These are phyloP conservation scores for Macropus fuliginosus DNA, from an alignment of 2,797 vertebrate species.

Conservation along the genomic window DNA sequence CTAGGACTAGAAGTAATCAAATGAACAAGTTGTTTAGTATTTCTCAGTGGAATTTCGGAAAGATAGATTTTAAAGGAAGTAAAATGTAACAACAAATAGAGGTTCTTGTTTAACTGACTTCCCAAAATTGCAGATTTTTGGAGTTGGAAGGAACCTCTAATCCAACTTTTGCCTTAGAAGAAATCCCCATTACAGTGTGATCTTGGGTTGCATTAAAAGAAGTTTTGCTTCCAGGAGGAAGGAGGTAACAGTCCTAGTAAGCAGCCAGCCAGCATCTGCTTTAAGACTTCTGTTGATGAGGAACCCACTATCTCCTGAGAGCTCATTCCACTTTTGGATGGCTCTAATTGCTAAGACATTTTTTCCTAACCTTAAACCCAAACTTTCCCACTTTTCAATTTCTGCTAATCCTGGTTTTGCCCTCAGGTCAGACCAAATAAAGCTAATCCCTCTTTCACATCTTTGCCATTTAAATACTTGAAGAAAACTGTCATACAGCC, in stretches of 20 bases:
- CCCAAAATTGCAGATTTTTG: background rate
- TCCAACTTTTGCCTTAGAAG: background rate
- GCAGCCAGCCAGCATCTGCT: background rate
- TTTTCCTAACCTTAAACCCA: background rate
- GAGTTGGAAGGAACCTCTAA: background rate
- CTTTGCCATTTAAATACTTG: background rate
- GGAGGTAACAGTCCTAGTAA: background rate
- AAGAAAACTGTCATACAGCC: background rate
- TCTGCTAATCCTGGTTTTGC: background rate
- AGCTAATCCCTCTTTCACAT: background rate
- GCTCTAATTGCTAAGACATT: background rate
- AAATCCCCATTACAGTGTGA: background rate
- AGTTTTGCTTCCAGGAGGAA: background rate
- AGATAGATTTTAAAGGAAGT: background rate
- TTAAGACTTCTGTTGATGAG: background rate
- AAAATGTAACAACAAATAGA: background rate
- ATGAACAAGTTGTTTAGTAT: background rate
- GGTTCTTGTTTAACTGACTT: background rate
- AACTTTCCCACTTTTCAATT: background rate
- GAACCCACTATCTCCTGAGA: background rate
- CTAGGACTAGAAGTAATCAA: background rate
- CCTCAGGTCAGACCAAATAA: background rate
- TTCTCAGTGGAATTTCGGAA: background rate
- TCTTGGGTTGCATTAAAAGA: background rate
- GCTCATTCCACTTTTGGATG: too few relatives aligned